Conservation (phyloP, 2,113 vertebrate species). For the Sminthopsis crassicaudata region DNA sequence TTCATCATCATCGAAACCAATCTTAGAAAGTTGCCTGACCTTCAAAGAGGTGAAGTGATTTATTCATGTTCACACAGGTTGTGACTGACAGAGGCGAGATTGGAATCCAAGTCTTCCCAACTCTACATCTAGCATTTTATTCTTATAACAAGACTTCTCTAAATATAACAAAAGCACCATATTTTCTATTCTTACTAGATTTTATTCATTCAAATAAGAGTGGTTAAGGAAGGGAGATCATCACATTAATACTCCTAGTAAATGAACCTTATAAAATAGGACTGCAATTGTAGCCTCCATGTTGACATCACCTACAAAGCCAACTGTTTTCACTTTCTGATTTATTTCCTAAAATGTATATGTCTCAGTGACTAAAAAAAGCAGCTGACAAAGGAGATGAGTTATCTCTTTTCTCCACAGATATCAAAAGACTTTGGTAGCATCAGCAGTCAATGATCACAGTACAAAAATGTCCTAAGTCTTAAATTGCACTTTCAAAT, state of each 20-base stretch:
- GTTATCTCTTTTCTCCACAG: constrained; percentile 63
- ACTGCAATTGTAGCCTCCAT: background rate
- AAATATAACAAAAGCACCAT: background rate
- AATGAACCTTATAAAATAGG: background rate
- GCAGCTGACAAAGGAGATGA: constrained; percentile 24
- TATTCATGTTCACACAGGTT: background rate
- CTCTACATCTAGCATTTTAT: background rate
- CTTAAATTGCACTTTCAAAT: constrained; percentile 74
- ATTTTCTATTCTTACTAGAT: background rate
- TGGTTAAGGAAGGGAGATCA: background rate
- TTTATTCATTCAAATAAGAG: background rate
- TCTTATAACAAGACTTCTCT: background rate
- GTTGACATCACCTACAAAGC: constrained; percentile 14
- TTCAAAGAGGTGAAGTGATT: background rate
- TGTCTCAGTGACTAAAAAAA: constrained; percentile 58
- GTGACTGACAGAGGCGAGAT: background rate
- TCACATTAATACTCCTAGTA: background rate
- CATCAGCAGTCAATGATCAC: constrained; percentile 66
- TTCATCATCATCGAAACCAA: background rate
- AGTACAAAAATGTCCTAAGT: constrained; percentile 60
- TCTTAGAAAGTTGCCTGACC: background rate
- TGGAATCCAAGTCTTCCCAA: background rate
- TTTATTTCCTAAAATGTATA: constrained; percentile 63
- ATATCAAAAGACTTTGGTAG: constrained; percentile 63
- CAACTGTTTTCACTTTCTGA: constrained; percentile 28